phyloP scores from a whole-genome alignment of 2,113 vertebrate genomes.

The Chinchilla lanigera region DNA sequence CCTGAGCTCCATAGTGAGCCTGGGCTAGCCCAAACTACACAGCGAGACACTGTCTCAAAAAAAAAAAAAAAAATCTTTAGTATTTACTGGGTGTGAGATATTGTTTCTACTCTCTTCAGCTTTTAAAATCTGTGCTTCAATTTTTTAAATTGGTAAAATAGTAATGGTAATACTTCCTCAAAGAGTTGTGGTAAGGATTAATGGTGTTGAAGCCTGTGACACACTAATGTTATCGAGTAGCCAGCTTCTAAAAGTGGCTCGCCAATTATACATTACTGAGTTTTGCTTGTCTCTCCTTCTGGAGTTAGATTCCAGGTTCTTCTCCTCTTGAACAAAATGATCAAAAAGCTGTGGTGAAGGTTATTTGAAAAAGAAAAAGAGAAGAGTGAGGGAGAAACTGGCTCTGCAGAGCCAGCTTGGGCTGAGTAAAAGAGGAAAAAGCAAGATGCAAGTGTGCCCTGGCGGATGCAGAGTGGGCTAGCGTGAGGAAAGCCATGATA shows the following conservation, averaged over 20 bases:
- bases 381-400: neutral
- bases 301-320: neutral
- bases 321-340: neutral
- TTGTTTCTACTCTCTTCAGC: neutral
- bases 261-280: neutral
- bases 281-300: neutral
- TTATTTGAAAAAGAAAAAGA: neutral
- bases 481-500: neutral
- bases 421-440: neutral
- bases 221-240: neutral
- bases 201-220: neutral
- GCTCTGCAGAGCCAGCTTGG: neutral
- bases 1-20: neutral
- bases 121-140: conserved; percentile 43
- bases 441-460: neutral
- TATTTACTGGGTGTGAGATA: neutral
- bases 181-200: neutral
- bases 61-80: neutral
- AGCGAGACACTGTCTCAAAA: neutral
- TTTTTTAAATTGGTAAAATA: neutral
- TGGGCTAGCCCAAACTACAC: neutral
- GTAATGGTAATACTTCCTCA: neutral
- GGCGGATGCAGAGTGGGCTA: neutral
- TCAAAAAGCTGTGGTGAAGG: neutral
- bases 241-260: neutral